Evolutionary conservation across 2,797 vertebrate species (phyloP).

Genomic region (Pipistrellus pipistrellus): DNA sequence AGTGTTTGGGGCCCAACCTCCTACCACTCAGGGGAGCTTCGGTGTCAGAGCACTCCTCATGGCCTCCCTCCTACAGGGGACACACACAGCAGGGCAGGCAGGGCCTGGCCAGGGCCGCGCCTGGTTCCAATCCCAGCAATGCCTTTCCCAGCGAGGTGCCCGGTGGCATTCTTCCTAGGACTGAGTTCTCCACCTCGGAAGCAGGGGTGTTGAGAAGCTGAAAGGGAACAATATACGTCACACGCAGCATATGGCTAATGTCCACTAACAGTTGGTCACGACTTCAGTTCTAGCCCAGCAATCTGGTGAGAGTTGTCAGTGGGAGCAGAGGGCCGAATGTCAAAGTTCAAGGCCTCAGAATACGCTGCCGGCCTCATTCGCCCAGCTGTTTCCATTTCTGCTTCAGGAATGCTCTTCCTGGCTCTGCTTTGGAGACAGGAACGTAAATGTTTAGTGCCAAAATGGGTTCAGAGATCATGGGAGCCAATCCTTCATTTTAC

Average conservation of each 20-base stretch:
- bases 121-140: neutral
- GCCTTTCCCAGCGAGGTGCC: neutral
- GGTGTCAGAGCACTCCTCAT: neutral
- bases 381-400: neutral
- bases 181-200: neutral
- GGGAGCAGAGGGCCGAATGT: neutral
- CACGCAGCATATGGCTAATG: neutral
- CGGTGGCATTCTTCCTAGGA: neutral
- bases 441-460: neutral
- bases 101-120: neutral
- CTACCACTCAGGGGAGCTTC: neutral
- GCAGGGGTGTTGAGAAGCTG: neutral
- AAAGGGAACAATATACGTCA: neutral
- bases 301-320: neutral
- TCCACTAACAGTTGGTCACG: neutral
- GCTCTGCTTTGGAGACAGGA: neutral
- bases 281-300: neutral
- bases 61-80: neutral
- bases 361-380: neutral
- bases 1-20: neutral
- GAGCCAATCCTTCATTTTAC: neutral
- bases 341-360: neutral
- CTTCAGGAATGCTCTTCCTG: neutral
- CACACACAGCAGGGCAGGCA: neutral
- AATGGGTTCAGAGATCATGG: neutral